phyloP scores from a whole-genome alignment of 2,888 invertebrate species.

The Melipona beecheii region DNA sequence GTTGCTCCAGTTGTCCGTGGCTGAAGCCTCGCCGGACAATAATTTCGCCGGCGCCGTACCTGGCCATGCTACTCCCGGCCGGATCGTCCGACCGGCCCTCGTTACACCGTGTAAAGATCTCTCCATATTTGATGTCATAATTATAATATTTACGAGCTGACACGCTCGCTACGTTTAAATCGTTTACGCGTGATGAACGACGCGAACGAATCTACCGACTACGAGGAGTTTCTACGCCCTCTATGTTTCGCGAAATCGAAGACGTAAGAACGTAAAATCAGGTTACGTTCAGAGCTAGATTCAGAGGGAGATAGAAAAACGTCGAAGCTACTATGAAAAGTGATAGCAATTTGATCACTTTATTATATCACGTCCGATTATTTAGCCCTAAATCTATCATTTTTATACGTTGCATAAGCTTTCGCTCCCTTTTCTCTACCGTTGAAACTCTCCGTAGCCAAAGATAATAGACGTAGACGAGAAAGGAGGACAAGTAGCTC shows the following conservation, averaged over 20 bases:
- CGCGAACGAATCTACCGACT: slow-evolving; percentile 52
- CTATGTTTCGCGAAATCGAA: neutral
- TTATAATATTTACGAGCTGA: slow-evolving; percentile 76
- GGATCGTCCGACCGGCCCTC: slow-evolving; percentile 54
- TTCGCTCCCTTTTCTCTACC: slow-evolving; percentile 56
- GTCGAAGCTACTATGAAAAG: slow-evolving; percentile 50
- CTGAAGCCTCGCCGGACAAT: slow-evolving; percentile 43
- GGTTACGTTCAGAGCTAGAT: neutral
- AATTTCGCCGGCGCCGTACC: slow-evolving; percentile 48
- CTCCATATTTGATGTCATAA: slow-evolving; percentile 75
- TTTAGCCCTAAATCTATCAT: too few relatives aligned
- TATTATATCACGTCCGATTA: too few relatives aligned
- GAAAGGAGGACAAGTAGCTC: slow-evolving; percentile 10
- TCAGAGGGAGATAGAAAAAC: neutral
- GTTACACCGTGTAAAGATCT: slow-evolving; percentile 72
- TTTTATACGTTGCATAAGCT: slow-evolving; percentile 34
- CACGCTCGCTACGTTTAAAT: slow-evolving; percentile 74
- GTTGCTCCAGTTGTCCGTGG: slow-evolving; percentile 3
- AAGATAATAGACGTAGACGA: neutral
- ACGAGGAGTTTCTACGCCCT: slow-evolving; percentile 5
- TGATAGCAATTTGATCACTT: slow-evolving; percentile 35
- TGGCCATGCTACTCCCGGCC: slow-evolving; percentile 59
- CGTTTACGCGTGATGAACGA: slow-evolving; percentile 75
- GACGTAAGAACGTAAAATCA: neutral
- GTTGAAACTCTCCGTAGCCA: slow-evolving; percentile 28